Evolutionary conservation across 92 coral and sea anemone genomes (phyloP), one percentile per base, ranked within the genome.

Genomic region (Umimayanthus kanabou): DNA sequence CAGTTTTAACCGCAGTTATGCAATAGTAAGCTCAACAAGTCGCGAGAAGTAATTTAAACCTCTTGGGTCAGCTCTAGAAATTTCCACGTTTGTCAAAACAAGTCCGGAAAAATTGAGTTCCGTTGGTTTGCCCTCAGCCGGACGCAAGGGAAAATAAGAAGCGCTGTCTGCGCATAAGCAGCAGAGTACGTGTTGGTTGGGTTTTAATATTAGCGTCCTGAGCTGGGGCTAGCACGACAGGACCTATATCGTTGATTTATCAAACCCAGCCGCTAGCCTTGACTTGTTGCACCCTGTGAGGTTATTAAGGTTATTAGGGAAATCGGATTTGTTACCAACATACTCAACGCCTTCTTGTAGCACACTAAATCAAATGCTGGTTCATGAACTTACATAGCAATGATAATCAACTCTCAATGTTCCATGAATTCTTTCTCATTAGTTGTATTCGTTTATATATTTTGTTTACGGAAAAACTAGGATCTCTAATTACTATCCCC

Each of bases 11-110:
- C 79, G 45, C 79, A 39, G 50, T 75, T 75, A 22, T 33, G 29
- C 15, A 75, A 75, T 9, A 75, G 25, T 23, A 39, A 20, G 40
- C 13, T 43, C 26, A 39, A 75, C 45, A 75, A 39, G 26, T 16
- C 11, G 58, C 79, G 79, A 16, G 50, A n/a, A 39, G 26, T 75
- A 25, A 16, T 75, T 26, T 37, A 75, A 39, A 23, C 45, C 45
- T 37, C 79, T 75, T 18, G 79, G 42, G 45, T 4, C 53, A 75
- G 29, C 79, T 75, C 79, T 75, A 5, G 79, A 75, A 39, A 75
- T 75, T 75, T 75, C 79, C 79, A 43, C 45, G 53, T n/a, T 75
- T 39, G 26, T 39, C 79, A 23, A 5, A 43, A 8, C 25, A 75
- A 75, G 79, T 39, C 79, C 79, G 79, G 28, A 75, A 74, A 40